phyloP scores from a whole-genome alignment of 2,113 vertebrate species.

The Psilopogon haemacephalus region DNA sequence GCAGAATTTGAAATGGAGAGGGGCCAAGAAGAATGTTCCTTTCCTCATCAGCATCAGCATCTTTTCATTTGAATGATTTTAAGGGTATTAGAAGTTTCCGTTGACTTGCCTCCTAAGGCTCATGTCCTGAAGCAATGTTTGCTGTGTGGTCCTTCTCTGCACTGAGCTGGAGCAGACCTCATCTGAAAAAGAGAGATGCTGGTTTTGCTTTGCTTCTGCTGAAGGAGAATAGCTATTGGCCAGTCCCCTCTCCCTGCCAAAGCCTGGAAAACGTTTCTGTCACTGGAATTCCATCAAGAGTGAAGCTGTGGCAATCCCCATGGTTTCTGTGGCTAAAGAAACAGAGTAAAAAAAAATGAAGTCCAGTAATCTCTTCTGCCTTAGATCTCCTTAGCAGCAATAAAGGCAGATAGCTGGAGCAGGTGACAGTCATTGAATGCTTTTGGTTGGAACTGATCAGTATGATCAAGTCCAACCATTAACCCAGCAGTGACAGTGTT shows the following conservation, averaged over 20 bases:
- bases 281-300: background rate
- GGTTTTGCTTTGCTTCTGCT: constrained; percentile 31
- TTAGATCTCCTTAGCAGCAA: background rate
- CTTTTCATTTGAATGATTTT: constrained; percentile 57
- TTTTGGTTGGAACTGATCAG: too few relatives aligned
- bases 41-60: constrained; percentile 61
- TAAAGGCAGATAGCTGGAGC: background rate
- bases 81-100: constrained; percentile 59
- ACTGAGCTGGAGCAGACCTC: constrained; percentile 12
- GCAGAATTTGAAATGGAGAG: constrained; percentile 56
- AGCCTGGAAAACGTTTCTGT: constrained; percentile 16
- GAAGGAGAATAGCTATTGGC: constrained; percentile 3
- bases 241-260: background rate
- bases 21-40: constrained; percentile 45
- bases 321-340: background rate
- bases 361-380: background rate
- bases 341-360: background rate
- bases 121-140: constrained; percentile 23
- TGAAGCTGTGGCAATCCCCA: background rate
- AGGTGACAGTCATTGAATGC: background rate
- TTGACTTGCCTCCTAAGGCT: constrained; percentile 49
- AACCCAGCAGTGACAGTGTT: background rate
- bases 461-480: too few relatives aligned
- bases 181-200: constrained; percentile 23
- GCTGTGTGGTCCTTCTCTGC: constrained; percentile 56